These are phyloP conservation scores for Setophaga petechia DNA, from an alignment of 2,113 vertebrate genomes.

Conservation along the genomic window DNA sequence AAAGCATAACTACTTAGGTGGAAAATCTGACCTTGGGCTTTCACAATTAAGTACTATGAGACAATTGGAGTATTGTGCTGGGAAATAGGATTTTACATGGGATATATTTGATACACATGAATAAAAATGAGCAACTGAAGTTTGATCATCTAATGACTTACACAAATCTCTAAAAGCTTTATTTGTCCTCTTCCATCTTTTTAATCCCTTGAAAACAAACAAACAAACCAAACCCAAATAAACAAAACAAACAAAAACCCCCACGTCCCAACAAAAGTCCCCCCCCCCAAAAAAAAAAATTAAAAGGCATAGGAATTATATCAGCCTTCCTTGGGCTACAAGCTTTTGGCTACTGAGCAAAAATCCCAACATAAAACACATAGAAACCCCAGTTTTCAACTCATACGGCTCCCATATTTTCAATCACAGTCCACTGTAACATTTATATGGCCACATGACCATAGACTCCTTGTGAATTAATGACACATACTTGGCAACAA, in stretches of 20 bases:
- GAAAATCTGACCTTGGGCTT: constrained; percentile 33
- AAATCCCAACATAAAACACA: background rate
- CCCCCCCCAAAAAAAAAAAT: background rate
- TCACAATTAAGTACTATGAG: background rate
- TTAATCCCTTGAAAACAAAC: background rate
- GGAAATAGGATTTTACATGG: constrained; percentile 24
- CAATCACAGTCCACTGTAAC: background rate
- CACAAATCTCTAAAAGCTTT: background rate
- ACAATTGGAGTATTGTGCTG: constrained; percentile 1
- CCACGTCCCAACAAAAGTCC: background rate
- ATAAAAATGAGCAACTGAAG: constrained; percentile 20
- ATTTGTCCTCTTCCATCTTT: background rate
- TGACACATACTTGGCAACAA: constrained; percentile 13
- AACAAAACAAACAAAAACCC: background rate
- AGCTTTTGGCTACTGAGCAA: background rate
- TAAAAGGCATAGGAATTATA: background rate
- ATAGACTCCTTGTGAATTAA: background rate
- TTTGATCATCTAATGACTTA: background rate
- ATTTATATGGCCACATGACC: background rate
- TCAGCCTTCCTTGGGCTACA: background rate
- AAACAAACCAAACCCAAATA: background rate
- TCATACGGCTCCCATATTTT: background rate
- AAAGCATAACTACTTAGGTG: constrained; percentile 15
- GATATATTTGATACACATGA: constrained; percentile 7
- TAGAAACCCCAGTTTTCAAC: background rate